Base-by-base conservation (phyloP, 2,888 invertebrate genomes). In the Aricia artaxerxes region DNA sequence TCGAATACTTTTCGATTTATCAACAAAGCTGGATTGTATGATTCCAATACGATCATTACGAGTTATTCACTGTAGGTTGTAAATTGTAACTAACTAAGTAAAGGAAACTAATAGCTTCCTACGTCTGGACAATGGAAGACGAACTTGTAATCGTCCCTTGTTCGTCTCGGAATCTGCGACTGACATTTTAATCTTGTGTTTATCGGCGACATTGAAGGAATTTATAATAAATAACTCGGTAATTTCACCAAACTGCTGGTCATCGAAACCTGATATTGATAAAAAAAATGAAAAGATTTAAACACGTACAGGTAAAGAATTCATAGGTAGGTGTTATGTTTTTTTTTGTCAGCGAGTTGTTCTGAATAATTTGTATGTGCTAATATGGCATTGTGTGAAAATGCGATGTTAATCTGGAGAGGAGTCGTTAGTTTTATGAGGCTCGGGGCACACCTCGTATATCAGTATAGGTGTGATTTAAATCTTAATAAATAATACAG, bases 401-500 rank as follows among this genome's bases (percentile, higher is more conserved):
- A 80, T 84, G 13, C 2, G 76, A 76, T 76, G 53, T 35, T 53
- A 53, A 49, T 49, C 57, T 53, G 53, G 31, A 35, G 53, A 76
- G 31, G 64, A 61, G 38, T 64, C 61, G 64, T 78, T 57, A 76
- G n/a, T 49, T 35, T 76, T 31, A 31, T 57, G 35, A 57, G 31
- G 35, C 35, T 44, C 73, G 44, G 7, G 40, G 73, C 76, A 16
- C 24, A 75, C n/a, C 76, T 16, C 24, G 57, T 76, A 76, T 13
- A 76, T 76, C 76, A 76, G 31, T 24, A 53, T 76, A 31, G 53
- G 57, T 76, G 76, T 35, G 57, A 76, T 76, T 81, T 82, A 79
- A 87, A 88, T 89, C 85, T 82, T 84, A 86, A 88, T 85, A 87
- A 87, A 86, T 82, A 84, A 84, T 81, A 81, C 81, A 83, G 82